Base-by-base conservation (phyloP, 2,797 vertebrate genomes). In the Phataginus tricuspis region DNA sequence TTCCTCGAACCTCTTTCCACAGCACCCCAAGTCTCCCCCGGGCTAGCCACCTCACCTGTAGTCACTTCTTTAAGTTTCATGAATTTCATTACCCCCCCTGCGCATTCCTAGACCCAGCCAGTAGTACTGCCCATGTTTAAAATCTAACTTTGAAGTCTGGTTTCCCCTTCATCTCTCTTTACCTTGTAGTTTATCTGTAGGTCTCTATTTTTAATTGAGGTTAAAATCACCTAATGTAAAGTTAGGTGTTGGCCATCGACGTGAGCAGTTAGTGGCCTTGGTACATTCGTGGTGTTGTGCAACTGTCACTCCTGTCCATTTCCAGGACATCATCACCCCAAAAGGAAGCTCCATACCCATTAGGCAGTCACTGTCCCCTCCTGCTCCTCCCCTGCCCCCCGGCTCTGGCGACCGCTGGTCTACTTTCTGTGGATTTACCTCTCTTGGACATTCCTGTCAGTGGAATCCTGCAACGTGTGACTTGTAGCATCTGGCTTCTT, bases 31-130 rank as follows among this genome's bases (percentile, higher is more conserved):
- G 9, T 11, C 51, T 31, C 12, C 45, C 51, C 7, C 42, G 5
- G 80, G 15, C 31, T 29, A 3, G 25, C 34, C 11, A 5, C 27
- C 37, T 19, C 9, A 1, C 66, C 11, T 18, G 1, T 5, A 25
- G 16, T 37, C 4, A 2, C 7, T 13, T 27, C 9, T 23, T 66
- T 29, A 4, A 1, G 7, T 39, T 16, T 64, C 25, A 3, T 13
- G 8, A 29, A 8, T 57, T 84, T 49, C 10, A 7, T 37, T 25
- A 2, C 53, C 68, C 29, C 39, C 4, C 27, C 34, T 39, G 15
- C 16, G 39, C 14, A 7, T 42, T 77, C 71, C 29, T 55, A 39
- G 25, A 23, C 39, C 2, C 16, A 45, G 45, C 45, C 45, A 45
- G 11, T 45, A 12, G 2, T 19, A 6, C 3, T 27, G 34, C 18